Evolutionary conservation across 2,113 vertebrate species (phyloP).

Genomic region (Alligator sinensis): DNA sequence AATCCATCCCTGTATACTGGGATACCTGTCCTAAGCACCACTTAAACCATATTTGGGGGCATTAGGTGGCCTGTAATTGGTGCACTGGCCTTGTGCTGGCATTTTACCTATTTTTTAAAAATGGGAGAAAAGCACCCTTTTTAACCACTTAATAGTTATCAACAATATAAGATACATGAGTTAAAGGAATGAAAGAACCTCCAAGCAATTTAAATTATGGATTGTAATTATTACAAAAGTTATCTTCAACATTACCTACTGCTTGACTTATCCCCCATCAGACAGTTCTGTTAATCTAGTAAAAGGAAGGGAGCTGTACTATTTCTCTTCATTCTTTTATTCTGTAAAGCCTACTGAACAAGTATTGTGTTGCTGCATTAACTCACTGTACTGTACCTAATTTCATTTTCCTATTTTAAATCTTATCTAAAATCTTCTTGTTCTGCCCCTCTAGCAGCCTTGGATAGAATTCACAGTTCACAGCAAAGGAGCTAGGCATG

Average conservation of each 20-base stretch:
- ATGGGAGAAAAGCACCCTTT: neutral
- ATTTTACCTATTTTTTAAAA: neutral
- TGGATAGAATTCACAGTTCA: neutral
- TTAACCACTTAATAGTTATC: neutral
- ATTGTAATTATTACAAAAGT: neutral
- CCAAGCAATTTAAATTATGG: neutral
- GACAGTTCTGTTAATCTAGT: neutral
- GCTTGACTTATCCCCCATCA: neutral
- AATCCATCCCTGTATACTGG: neutral
- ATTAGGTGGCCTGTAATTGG: neutral
- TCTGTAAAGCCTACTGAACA: neutral
- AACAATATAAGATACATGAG: neutral
- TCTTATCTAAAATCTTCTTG: neutral
- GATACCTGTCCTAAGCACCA: neutral
- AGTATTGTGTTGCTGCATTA: neutral
- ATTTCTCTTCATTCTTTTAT: neutral
- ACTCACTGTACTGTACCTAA: neutral
- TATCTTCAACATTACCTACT: neutral
- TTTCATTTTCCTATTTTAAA: neutral
- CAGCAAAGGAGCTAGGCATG: neutral
- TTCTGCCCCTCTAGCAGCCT: neutral
- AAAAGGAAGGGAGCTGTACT: neutral
- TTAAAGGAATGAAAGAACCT: neutral
- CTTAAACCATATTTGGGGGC: neutral
- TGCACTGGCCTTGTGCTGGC: neutral